Evolutionary conservation across 1,140 invertebrate genomes (phyloP), one percentile per base, ranked within the genome.

Genomic region (Phthorimaea operculella): DNA sequence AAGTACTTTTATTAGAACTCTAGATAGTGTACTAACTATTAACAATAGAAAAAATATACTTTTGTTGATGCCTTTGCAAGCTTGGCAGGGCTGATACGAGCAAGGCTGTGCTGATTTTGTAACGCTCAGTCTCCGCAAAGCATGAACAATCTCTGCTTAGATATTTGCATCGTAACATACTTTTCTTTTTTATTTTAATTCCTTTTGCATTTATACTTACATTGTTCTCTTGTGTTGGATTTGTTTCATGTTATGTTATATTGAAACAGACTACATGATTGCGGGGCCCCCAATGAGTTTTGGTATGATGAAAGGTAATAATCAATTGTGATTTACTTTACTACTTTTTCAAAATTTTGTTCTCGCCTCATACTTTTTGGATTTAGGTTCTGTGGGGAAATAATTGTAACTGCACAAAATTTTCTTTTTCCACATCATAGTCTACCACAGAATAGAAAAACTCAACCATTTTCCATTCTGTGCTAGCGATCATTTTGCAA

Each of bases 281-380:
- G 88, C 90, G 86, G 89, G 89, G 79, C 86, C 87, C 83, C 89
- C 90, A 86, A 88, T 90, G 88, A 89, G 90, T 87, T 91, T 90
- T 89, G 91, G 91, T 89, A 91, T 91, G 87, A 88, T 92, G 80
- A 92, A 91, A 91, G 90, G 90, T 92, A 90, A 90, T 73, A 63
- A 63, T 64, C 72, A 70, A 68, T 79, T 72, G 64, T 72, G 72
- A 74, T 65, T 70, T 72, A 69, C 54, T 67, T 69, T 66, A 60
- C 70, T 61, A 66, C 70, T 70, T 80, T 59, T 74, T 80, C 74
- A 72, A 85, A 84, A 80, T 78, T 74, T 69, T 68, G 15, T 66
- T 74, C 66, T 76, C 67, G 70, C 68, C 68, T 71, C 68, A 71
- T 72, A 58, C 63, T 61, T 70, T 70, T 73, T 60, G 73, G 70